Evolutionary conservation across 2,888 invertebrate species (phyloP).

Genomic region (Subacronicta megacephala): DNA sequence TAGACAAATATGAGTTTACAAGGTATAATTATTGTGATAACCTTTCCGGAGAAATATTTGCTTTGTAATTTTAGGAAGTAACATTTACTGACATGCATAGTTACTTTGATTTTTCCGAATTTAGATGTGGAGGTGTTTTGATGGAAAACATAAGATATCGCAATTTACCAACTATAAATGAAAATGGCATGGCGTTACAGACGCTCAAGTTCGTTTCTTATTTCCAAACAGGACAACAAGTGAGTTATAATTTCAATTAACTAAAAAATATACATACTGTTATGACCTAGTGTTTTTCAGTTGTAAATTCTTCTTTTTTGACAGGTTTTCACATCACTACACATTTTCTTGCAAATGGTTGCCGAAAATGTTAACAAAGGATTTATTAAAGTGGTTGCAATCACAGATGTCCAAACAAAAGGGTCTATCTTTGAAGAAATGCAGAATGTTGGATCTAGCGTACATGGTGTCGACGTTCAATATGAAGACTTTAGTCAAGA

Average conservation of each 20-base stretch:
- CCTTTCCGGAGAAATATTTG: not conserved
- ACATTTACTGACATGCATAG: too few relatives aligned
- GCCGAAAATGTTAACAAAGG: slow-evolving; percentile 60
- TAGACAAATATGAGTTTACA: slow-evolving; percentile 20
- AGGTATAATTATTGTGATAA: slow-evolving; percentile 34
- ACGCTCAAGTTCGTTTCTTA: slow-evolving; percentile 48
- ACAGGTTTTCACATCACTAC: slow-evolving; percentile 49
- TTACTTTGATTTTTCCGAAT: slow-evolving; percentile 10
- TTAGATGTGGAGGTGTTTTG: slow-evolving; percentile 63
- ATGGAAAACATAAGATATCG: slow-evolving; percentile 55
- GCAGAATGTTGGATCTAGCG: slow-evolving; percentile 28
- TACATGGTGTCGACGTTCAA: slow-evolving; percentile 40
- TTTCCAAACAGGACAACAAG: slow-evolving; percentile 41
- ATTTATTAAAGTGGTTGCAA: slow-evolving; percentile 47
- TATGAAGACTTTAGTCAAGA: slow-evolving; percentile 39
- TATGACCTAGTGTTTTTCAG: too few relatives aligned
- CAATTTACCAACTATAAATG: slow-evolving; percentile 33
- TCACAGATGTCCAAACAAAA: slow-evolving; percentile 29
- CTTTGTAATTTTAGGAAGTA: too few relatives aligned
- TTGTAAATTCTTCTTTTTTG: not conserved
- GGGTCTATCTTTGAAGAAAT: slow-evolving; percentile 45
- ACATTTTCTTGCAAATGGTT: slow-evolving; percentile 61
- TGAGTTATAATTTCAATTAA: slow-evolving; percentile 34
- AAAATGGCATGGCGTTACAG: slow-evolving; percentile 39
- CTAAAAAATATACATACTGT: too few relatives aligned